Base-by-base conservation (phyloP, 2,888 invertebrate genomes). In the Caenorhabditis sulstoni region DNA sequence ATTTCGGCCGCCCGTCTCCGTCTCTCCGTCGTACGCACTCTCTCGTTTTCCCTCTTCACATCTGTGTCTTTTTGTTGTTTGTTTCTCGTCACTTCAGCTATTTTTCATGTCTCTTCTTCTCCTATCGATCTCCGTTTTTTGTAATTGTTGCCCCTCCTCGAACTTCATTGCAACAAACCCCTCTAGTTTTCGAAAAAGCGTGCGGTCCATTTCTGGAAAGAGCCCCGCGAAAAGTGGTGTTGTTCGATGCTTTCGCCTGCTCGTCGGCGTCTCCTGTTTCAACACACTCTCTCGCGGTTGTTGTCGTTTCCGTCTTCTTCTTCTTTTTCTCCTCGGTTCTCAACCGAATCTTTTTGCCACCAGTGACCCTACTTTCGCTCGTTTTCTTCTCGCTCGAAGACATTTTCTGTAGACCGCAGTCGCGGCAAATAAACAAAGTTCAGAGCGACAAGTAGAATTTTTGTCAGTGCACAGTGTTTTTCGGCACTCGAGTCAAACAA, bases 321-420 rank as follows among this genome's bases (percentile, higher is more conserved):
- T 47, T 55, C 53, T 53, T 47, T 45, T 52, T n/a, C n/a, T n/a
- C n/a, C n/a, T 45, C 53, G 20, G 18, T 49, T 59, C 66, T 57
- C 57, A 67, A 41, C 3, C 67, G 58, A 67, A 58, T 57, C 49
- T 71, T 29, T 29, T 7, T 64, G 53, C 39, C 12, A 14, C 52
- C 35, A 59, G 41, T 70, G 68, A 70, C 61, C 62, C 53, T 53
- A 18, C n/a, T n/a, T 71, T 62, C 61, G 9, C 29, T 62, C 55
- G 35, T 41, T 57, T 18, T 44, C 57, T 3, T 22, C 29, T 29
- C 29, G 29, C 22, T 12, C 52, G 23, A 22, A 12, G 44, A 47
- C 16, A 47, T 35, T 39, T 55, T 55, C 23, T 39, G 29, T 3
- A 29, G 29, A 8, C 35, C 45, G 23, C 22, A 22, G n/a, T 47